These are phyloP conservation scores for Octomys mimax DNA, from an alignment of 2,797 vertebrate species.

Conservation along the genomic window DNA sequence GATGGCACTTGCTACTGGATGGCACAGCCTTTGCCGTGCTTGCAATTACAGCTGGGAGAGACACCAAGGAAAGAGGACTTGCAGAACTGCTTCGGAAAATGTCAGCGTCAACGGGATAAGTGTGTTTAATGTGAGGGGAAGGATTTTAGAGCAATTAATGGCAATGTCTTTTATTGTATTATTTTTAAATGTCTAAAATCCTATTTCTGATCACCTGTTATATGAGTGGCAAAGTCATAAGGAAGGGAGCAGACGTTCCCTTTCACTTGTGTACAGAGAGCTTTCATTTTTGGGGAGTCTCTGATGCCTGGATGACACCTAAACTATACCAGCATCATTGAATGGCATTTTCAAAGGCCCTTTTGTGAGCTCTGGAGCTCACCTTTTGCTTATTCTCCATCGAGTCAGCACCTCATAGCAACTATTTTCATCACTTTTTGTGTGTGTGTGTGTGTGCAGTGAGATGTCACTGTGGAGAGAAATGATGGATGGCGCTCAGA, in stretches of 20 bases:
- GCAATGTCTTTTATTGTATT: background rate
- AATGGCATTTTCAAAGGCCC: background rate
- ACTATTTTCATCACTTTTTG: conserved; percentile 65
- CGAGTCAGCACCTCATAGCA: conserved; percentile 3
- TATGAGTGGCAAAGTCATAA: background rate
- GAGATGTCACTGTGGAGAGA: conserved; percentile 69
- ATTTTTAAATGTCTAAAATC: background rate
- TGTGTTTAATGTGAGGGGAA: background rate
- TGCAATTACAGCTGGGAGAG: background rate
- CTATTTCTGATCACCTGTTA: background rate
- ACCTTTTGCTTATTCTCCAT: conserved; percentile 20
- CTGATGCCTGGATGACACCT: background rate
- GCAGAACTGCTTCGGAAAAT: background rate
- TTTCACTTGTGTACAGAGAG: background rate
- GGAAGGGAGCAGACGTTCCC: background rate
- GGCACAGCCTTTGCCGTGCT: background rate
- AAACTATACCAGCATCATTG: background rate
- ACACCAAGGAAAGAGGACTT: background rate
- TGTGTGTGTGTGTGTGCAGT: conserved; percentile 17
- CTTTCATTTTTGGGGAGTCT: background rate
- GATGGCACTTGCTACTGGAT: background rate
- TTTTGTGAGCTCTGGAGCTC: conserved; percentile 34
- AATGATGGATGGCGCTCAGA: conserved; percentile 79
- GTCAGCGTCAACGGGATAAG: background rate
- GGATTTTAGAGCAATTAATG: background rate